Evolutionary conservation across 2,888 invertebrate genomes (phyloP), one percentile per base, ranked within the genome.

Genomic region (Nephrotoma appendiculata): DNA sequence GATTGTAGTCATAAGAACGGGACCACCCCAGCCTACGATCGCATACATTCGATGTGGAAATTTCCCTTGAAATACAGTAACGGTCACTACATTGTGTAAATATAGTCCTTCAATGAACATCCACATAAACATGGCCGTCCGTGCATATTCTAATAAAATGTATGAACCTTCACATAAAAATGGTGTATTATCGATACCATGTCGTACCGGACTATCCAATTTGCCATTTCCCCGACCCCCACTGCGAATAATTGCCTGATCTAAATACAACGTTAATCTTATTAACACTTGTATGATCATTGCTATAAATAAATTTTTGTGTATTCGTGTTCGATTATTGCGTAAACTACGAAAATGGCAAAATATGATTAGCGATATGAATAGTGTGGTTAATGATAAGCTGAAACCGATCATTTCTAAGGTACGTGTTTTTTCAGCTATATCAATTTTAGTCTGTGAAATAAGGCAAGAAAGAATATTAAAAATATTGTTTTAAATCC

Each of bases 91-190:
- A 88, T 95, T 96, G 91, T 98, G 96, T 41, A 99, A 92, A 90
- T 97, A 97, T 12, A 98, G 92, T 0, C 98, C 98, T 91, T 99
- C 98, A 86, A 98, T 95, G 89, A 98, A 96, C 98, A 98, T 98
- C 98, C 99, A 99, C 94, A 96, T 95, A 90, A 98, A 98, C 94
- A 97, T 97, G 0, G 96, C 96, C 0, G 97, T 96, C 88, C 96
- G 95, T 0, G 96, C 95, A 90, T 98, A 98, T 90, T 99, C 99
- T 88, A 98, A 91, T 0, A 97, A 91, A 0, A 96, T 93, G 91
- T 96, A 96, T 86, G 95, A 94, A 0, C 93, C 92, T 90, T 97
- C 96, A 90, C 98, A 98, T 0, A 98, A 90, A 86, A 95, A 93
- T 0, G 95, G 95, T 98, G 94, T 94, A 88, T 94, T 94, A 88